Evolutionary conservation across 1,140 invertebrate genomes (phyloP).

Genomic region (Trichonephila clavipes): DNA sequence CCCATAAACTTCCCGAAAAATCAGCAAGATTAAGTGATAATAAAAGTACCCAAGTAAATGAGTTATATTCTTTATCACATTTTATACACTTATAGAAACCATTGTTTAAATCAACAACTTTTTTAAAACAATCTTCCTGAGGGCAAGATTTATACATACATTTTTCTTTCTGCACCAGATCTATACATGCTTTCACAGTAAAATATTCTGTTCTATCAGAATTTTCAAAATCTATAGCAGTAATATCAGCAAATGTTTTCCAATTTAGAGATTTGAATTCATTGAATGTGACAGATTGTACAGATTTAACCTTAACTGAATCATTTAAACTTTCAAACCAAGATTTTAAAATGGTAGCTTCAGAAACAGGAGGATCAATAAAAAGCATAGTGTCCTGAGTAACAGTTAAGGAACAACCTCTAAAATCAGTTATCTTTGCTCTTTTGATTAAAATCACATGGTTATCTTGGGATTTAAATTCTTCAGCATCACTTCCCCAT

Average conservation of each 20-base stretch:
- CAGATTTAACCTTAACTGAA: not conserved
- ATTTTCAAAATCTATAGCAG: constrained; percentile 84
- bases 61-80: constrained; percentile 90
- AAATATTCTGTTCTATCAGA: constrained; percentile 90
- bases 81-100: constrained; percentile 96
- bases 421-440: constrained; percentile 87
- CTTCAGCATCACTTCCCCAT: constrained; percentile 81
- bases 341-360: not conserved
- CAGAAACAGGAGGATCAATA: constrained; percentile 36
- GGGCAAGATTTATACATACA: constrained; percentile 92
- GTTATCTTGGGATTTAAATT: constrained; percentile 81
- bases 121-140: constrained; percentile 93
- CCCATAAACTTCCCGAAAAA: constrained; percentile 89
- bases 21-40: constrained; percentile 88
- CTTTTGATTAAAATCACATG: constrained; percentile 92
- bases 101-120: constrained; percentile 92
- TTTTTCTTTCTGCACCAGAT: constrained; percentile 88
- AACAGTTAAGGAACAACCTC: constrained; percentile 82
- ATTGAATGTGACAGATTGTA: not conserved
- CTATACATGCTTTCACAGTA: constrained; percentile 86
- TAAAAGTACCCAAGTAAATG: constrained; percentile 93
- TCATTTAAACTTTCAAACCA: constrained; percentile 35
- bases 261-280: constrained; percentile 78
- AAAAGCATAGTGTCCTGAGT: constrained; percentile 43
- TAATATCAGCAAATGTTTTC: constrained; percentile 88